Evolutionary conservation across 2,888 invertebrate genomes (phyloP), one percentile per base, ranked within the genome.

Genomic region (Melolontha melolontha): DNA sequence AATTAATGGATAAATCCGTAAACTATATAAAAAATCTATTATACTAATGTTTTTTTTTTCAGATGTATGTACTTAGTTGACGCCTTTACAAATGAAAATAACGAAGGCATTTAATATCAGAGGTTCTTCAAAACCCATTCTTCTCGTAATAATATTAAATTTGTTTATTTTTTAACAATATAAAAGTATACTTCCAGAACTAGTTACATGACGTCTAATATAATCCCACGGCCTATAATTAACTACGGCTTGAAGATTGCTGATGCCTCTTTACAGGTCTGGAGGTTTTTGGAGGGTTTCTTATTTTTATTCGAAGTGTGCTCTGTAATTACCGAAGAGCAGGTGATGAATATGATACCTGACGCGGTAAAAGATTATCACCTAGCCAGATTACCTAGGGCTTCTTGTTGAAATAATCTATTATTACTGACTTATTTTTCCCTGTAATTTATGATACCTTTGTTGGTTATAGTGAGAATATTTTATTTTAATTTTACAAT

Each of bases 341-440:
- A 72, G 72, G 72, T 72, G 72, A 71, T 71, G 72, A 72, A 71
- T 70, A 71, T 71, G 71, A 70, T 70, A 70, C 71, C 71, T 71
- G 71, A 66, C 70, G 71, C 66, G 71, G 70, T 54, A 70, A 71
- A 68, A 71, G 70, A 71, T 71, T 71, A 71, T 67, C 71, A 71
- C 71, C 71, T 71, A 66, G 47, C 49, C 57, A 66, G 55, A 66
- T 67, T 63, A 63, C 63, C 34, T 34, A 44, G 44, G 63, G 63
- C 67, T 63, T 22, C 67, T 67, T 63, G 54, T 54, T 63, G 67
- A 67, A 67, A 63, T 52, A 52, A 63, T 63, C 62, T 63, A 52
- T 64, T 63, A 67, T 63, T 63, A 67, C 29, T 47, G 47, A 52
- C 54, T 63, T 63, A 63, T 63, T 67, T 66, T 47, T 34, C 67